These are phyloP conservation scores for Ormyrus pomaceus DNA, from an alignment of 2,888 invertebrate genomes.

Conservation along the genomic window DNA sequence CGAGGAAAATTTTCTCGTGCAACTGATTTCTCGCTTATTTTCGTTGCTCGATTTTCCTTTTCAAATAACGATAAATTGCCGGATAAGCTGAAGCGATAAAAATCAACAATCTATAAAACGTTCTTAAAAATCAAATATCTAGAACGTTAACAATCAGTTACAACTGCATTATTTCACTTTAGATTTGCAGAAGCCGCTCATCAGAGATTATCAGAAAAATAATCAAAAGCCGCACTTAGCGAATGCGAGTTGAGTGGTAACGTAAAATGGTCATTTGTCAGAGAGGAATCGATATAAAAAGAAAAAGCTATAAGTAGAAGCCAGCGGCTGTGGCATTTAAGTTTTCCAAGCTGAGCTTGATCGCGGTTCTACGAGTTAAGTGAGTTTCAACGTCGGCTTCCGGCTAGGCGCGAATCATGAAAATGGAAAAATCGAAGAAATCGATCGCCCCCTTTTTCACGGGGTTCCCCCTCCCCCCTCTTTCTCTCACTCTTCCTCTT, in stretches of 20 bases:
- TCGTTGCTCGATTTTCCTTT: no score
- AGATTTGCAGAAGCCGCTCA: no score
- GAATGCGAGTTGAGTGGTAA: not conserved
- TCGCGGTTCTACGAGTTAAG: not conserved
- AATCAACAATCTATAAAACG: no score
- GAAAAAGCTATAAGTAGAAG: not conserved
- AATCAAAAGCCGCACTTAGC: no score
- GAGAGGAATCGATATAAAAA: constrained; percentile 28
- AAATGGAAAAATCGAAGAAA: constrained; percentile 44
- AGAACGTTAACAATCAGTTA: no score
- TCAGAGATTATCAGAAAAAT: no score
- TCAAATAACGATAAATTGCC: no score
- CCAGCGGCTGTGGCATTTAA: not conserved
- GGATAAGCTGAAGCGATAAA: no score
- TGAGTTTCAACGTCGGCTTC: constrained; percentile 23
- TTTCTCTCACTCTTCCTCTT: no score
- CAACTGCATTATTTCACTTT: no score
- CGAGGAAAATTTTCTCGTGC: not conserved
- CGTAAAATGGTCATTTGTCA: constrained; percentile 8
- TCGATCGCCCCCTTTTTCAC: constrained; percentile 24
- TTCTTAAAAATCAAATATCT: no score
- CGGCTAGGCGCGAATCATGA: constrained; percentile 7
- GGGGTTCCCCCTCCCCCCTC: no score
- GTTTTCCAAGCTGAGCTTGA: not conserved
- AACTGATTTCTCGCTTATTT: not conserved